Conservation (phyloP, 2,888 invertebrate species). For the Leptarthrus brevirostris region DNA sequence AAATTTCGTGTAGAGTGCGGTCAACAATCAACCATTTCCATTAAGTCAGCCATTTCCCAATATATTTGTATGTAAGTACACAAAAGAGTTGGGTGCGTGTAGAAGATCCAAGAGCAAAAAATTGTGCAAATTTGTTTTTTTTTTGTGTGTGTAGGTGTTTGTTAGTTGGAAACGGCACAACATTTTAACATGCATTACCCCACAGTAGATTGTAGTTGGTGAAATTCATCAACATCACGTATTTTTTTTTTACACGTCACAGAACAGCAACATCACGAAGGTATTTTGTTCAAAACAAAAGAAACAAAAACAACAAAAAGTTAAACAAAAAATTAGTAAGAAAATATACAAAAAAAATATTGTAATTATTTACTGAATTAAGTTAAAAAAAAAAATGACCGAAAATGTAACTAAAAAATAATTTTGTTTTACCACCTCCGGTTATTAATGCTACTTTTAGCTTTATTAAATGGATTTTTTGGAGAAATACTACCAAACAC, state of each 20-base stretch:
- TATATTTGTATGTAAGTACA: slow-evolving; percentile 7
- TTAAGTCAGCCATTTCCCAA: slow-evolving; percentile 32
- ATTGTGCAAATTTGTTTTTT: slow-evolving; percentile 4
- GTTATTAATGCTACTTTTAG: too few relatives aligned
- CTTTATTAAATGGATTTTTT: background rate
- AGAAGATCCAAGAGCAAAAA: slow-evolving; percentile 32
- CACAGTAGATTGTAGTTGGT: background rate
- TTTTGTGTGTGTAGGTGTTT: background rate
- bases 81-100: background rate
- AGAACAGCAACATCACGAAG: slow-evolving; percentile 11
- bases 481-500: background rate
- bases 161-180: slow-evolving; percentile 7
- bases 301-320: slow-evolving; percentile 30
- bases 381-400: background rate
- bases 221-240: slow-evolving; percentile 6
- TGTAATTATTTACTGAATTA: background rate
- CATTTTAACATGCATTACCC: background rate
- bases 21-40: slow-evolving; percentile 43
- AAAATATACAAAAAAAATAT: slow-evolving; percentile 19
- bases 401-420: slow-evolving; percentile 4
- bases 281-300: slow-evolving; percentile 24
- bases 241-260: slow-evolving; percentile 2
- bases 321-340: slow-evolving; percentile 33
- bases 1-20: slow-evolving; percentile 23
- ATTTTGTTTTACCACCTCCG: slow-evolving; percentile 1